Evolutionary conservation across 2,888 invertebrate species (phyloP).

Genomic region (Frankliniella intonsa): DNA sequence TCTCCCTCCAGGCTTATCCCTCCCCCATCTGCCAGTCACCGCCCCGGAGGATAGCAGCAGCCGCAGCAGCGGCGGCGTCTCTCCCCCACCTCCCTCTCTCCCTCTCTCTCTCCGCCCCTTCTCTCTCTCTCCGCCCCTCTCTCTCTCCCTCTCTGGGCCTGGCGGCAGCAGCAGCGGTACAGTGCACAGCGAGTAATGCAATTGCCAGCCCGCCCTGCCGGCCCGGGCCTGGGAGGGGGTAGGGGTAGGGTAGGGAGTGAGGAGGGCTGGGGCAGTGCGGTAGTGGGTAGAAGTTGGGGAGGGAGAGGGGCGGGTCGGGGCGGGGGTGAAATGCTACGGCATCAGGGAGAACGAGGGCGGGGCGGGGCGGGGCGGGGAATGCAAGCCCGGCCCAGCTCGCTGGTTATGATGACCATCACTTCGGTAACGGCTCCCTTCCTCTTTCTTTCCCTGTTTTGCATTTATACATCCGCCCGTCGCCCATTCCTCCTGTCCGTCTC

Average conservation of each 20-base stretch:
- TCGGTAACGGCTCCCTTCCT: background rate
- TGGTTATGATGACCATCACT: slow-evolving; percentile 40
- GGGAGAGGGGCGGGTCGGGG: slow-evolving; percentile 33
- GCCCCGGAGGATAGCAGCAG: background rate
- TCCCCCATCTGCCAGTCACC: slow-evolving; percentile 22
- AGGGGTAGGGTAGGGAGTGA: background rate
- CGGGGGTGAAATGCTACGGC: slow-evolving; percentile 31
- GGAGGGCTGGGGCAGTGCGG: too few relatives aligned
- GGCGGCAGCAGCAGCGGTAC: slow-evolving; percentile 33
- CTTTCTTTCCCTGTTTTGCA: background rate
- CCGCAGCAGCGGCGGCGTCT: background rate
- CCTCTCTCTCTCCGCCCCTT: background rate
- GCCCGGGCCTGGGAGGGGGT: slow-evolving; percentile 32
- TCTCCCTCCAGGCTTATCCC: slow-evolving; percentile 25
- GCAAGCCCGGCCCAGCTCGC: slow-evolving; percentile 32
- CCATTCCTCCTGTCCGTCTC: slow-evolving; percentile 45
- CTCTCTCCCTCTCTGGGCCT: background rate
- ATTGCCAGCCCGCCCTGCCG: slow-evolving; percentile 35
- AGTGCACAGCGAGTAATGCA: slow-evolving; percentile 35
- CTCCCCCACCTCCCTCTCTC: too few relatives aligned
- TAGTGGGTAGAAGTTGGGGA: slow-evolving; percentile 34
- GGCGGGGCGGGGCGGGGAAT: background rate
- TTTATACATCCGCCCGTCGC: slow-evolving; percentile 35
- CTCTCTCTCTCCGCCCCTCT: background rate
- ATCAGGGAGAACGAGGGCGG: too few relatives aligned